These are phyloP conservation scores for Colletes latitarsis DNA, from an alignment of 1,140 invertebrate species.

Conservation along the genomic window DNA sequence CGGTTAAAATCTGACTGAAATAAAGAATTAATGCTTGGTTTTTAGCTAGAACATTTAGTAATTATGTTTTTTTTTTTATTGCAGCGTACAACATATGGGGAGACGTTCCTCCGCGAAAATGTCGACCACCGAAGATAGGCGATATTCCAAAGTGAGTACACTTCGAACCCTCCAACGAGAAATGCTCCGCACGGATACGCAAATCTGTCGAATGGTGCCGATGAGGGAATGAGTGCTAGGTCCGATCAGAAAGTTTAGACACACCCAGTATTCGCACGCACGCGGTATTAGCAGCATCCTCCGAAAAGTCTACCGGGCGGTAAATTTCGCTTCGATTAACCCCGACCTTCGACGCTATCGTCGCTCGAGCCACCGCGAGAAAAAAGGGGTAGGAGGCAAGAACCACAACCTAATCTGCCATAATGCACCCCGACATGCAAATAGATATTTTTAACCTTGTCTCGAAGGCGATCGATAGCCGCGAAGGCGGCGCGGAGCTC, in stretches of 20 bases:
- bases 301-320: not conserved
- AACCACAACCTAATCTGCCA: slow-evolving; percentile 59
- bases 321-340: slow-evolving; percentile 29
- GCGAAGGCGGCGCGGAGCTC: slow-evolving; percentile 43
- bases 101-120: slow-evolving; percentile 68
- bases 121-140: slow-evolving; percentile 72
- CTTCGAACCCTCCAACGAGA: not conserved
- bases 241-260: too few relatives aligned
- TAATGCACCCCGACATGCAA: slow-evolving; percentile 71
- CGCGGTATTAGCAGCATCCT: too few relatives aligned
- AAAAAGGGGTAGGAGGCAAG: slow-evolving; percentile 37
- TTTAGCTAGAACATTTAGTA: too few relatives aligned
- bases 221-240: too few relatives aligned
- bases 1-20: too few relatives aligned
- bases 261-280: too few relatives aligned
- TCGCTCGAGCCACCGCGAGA: not conserved
- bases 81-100: slow-evolving; percentile 69
- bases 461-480: slow-evolving; percentile 69
- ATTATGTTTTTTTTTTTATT: slow-evolving; percentile 43
- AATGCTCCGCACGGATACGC: not conserved
- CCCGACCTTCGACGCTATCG: slow-evolving; percentile 48
- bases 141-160: slow-evolving; percentile 74
- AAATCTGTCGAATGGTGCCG: too few relatives aligned
- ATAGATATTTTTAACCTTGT: slow-evolving; percentile 75
- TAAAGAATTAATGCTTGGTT: too few relatives aligned